Base-by-base conservation (phyloP, 2,113 vertebrate species). In the Dolichallabes microphthalmus region DNA sequence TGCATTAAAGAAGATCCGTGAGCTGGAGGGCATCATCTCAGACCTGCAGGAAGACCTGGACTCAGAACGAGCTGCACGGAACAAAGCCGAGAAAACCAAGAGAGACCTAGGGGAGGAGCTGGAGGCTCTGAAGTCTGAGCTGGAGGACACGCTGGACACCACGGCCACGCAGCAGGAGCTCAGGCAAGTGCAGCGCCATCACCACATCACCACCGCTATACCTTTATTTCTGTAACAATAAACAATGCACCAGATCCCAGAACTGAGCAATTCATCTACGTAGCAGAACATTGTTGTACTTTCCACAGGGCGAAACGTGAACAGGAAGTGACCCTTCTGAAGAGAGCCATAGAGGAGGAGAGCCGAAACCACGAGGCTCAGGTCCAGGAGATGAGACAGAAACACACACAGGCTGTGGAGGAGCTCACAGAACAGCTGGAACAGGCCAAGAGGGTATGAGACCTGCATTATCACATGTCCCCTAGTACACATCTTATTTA, bases 11-110 rank as follows among this genome's bases (percentile, higher is more conserved):
- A 96, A 97, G 91, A 97, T 97, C 80, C 94, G 96, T 11, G 96
- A 97, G 93, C 91, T 97, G 92, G 96, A 97, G 91, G 94, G 94
- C 11, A 94, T 94, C 82, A 96, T 97, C 91, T 96, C 96, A 2
- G 96, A 97, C 87, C 95, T 97, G 45, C 96, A 97, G 82, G 96
- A 97, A 88, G 96, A 97, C 88, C 82, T 97, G 88, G 96, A 97
- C 52, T 97, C 96, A 0, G 96, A 97, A 82, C 93, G 92, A 74
- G 92, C 93, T 0, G 96, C 96, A 6, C 93, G 96, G 76, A 96
- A 95, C 91, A 97, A 97, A 89, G 96, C 96, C 0, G 96, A 97
- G 90, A 97, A 97, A 86, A 95, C 94, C 83, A 97, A 96, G 87
- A 93, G 96, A 80, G 96, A 97, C 89, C 90, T 97, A 0, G 94